Percentiles rank a stretch among this genome's conserved stretches.
Evolutionary conservation across 2,113 vertebrate species (phyloP).

Genomic region (Cyanoderma ruficeps): DNA sequence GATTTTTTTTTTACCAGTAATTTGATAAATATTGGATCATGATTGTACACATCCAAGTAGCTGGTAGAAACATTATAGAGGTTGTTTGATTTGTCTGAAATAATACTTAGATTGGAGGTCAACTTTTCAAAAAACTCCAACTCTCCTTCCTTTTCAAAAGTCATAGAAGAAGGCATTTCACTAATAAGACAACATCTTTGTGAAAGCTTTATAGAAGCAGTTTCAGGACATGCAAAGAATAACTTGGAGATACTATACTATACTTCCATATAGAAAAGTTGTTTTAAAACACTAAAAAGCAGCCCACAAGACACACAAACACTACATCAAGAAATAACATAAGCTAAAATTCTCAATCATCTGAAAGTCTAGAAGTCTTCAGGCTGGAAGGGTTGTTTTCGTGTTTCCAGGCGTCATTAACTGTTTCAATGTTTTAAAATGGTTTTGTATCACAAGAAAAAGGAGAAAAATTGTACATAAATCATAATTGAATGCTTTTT

Average conservation of each 20-base stretch:
- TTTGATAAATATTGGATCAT: neutral
- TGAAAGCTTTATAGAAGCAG: neutral
- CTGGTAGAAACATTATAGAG: neutral
- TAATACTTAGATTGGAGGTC: neutral
- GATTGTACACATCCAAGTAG: neutral
- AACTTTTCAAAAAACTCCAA: neutral
- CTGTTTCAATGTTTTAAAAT: neutral
- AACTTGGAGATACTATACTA: neutral
- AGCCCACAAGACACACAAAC: neutral
- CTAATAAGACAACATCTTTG: neutral
- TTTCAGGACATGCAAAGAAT: neutral
- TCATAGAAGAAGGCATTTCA: neutral
- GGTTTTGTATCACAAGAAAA: neutral
- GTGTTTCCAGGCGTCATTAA: neutral
- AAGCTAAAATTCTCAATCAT: neutral
- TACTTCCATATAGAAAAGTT: neutral
- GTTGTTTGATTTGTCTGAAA: neutral
- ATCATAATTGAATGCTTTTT: neutral
- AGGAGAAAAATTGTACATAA: neutral
- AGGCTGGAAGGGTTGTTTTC: neutral
- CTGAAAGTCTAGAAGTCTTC: neutral
- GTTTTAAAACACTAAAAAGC: neutral
- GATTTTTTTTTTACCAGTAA: neutral
- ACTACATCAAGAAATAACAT: neutral
- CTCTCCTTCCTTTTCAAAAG: neutral